Evolutionary conservation across 2,888 invertebrate species (phyloP).

Genomic region (Drosophila cyrtoloma): DNA sequence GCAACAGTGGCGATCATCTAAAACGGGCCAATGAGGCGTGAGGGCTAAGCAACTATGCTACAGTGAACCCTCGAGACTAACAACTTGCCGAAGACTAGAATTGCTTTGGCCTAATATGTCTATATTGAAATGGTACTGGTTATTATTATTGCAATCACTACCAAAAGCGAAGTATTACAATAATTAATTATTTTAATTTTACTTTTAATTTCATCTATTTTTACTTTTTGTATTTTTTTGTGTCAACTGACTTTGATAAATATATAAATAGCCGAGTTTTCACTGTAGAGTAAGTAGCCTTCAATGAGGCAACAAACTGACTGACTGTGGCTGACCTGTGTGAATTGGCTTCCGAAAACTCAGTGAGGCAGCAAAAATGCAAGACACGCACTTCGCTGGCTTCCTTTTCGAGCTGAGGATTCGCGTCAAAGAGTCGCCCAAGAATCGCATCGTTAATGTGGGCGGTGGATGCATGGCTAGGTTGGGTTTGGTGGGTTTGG

Average conservation of each 20-base stretch:
- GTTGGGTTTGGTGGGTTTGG: neutral
- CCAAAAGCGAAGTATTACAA: neutral
- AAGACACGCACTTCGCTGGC: slow-evolving; percentile 67
- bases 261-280: neutral
- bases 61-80: neutral
- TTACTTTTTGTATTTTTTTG: neutral
- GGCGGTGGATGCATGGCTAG: slow-evolving; percentile 1
- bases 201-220: neutral
- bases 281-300: slow-evolving; percentile 8
- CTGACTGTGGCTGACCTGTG: slow-evolving; percentile 25
- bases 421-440: slow-evolving; percentile 57
- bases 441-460: slow-evolving; percentile 28
- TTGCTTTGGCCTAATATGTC: too few relatives aligned
- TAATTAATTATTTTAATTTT: neutral
- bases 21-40: slow-evolving; percentile 50
- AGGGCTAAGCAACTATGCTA: slow-evolving; percentile 16
- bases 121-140: too few relatives aligned
- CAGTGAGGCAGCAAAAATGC: slow-evolving; percentile 59
- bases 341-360: slow-evolving; percentile 32
- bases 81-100: neutral
- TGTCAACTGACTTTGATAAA: neutral
- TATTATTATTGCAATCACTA: neutral
- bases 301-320: slow-evolving; percentile 7
- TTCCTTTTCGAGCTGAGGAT: slow-evolving; percentile 66
- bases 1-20: slow-evolving; percentile 9